A percentile compares a stretch with the other conserved stretches of the same genome.
Evolutionary conservation across 2,113 vertebrate species (phyloP).

Genomic region (Passer montanus): DNA sequence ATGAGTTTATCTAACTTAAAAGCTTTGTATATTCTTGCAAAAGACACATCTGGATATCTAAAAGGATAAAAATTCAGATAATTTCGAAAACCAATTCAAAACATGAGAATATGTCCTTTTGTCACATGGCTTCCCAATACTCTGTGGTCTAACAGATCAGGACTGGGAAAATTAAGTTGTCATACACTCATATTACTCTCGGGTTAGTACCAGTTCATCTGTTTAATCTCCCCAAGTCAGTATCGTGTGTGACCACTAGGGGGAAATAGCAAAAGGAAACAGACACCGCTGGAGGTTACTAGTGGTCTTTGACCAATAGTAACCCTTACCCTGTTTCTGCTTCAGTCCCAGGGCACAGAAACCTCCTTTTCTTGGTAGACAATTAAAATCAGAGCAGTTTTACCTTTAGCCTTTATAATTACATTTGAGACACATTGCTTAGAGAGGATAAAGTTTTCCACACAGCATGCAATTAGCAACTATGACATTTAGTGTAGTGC

Average conservation of each 20-base stretch:
- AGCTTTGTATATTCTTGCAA: not conserved
- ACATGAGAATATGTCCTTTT: not conserved
- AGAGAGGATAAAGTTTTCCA: not conserved
- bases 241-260: slow-evolving; percentile 58
- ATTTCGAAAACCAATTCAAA: not conserved
- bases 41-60: not conserved
- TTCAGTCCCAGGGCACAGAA: not conserved
- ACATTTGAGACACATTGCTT: not conserved
- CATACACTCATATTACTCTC: accelerated
- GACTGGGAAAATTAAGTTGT: not conserved
- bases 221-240: not conserved
- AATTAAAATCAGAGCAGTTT: not conserved
- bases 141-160: not conserved
- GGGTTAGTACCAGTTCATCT: accelerated
- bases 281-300: slow-evolving; percentile 69
- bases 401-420: slow-evolving; percentile 49
- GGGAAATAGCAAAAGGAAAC: slow-evolving; percentile 30
- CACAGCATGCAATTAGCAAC: not conserved
- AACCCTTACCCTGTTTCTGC: slow-evolving; percentile 58
- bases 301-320: slow-evolving; percentile 69
- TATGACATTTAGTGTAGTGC: not conserved
- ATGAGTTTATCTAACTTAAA: not conserved
- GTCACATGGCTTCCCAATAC: not conserved
- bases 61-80: not conserved
- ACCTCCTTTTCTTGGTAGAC: not conserved